Evolutionary conservation across 2,113 vertebrate species (phyloP), one percentile per base, ranked within the genome.

Genomic region (Xiphophorus maculatus): DNA sequence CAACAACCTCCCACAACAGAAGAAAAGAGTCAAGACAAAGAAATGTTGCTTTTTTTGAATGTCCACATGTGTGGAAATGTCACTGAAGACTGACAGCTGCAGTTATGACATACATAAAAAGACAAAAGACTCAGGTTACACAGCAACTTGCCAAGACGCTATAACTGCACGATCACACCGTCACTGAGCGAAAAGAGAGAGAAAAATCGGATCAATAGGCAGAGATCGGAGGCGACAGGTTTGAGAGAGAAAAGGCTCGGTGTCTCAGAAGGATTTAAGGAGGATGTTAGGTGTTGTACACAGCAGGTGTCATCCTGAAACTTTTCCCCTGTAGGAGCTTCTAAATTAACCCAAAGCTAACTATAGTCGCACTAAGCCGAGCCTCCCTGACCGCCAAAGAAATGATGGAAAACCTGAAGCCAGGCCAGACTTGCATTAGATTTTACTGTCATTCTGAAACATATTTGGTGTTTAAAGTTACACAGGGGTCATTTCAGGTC

Each of bases 341-440:
- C 87, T 80, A 88, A 81, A 84, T 88, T 87, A 88, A 88, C 89
- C 84, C 44, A 58, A 3, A 51, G 70, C 82, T 61, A 66, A 69
- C 75, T 73, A 66, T 69, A 69, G 67, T 69, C 61, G 76, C 37
- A 51, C 64, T 77, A 35, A 62, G 71, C 51, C 27, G 65, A 79
- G 63, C 60, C 60, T 42, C 60, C 27, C 72, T 77, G 81, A 85
- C 74, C 69, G 79, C 60, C 37, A 64, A 54, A 75, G 37, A 12
- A 69, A 25, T 64, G 37, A 66, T 25, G 35, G 64, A 54, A 37
- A 76, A 73, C 37, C 69, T 32, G 66, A 81, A 73, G 62, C 9
- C 22, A 48, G 66, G 30, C 51, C 58, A 68, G 68, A 63, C 44
- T 51, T 61, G 5, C 1, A 74, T 61, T 12, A 83, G 6, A 29